These are phyloP conservation scores for Girardia tigrina DNA, from an alignment of 2,888 invertebrate genomes.

Conservation along the genomic window DNA sequence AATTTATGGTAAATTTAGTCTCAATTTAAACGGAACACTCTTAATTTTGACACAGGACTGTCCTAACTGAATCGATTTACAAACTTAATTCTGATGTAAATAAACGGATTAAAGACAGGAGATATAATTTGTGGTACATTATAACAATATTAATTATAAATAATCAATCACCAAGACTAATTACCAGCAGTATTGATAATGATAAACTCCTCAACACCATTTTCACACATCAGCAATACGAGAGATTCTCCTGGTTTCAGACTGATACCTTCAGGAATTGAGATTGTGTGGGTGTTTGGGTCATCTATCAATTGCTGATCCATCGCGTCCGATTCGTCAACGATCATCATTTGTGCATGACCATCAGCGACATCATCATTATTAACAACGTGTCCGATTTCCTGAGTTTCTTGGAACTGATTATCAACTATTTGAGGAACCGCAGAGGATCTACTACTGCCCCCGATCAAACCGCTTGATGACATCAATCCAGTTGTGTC, in stretches of 20 bases:
- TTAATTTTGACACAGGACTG: too few relatives aligned
- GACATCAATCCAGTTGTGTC: background rate
- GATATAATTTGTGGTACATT: too few relatives aligned
- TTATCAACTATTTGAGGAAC: background rate
- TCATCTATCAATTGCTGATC: conserved; percentile 3
- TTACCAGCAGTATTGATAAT: background rate
- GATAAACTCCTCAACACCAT: background rate
- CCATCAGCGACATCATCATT: background rate
- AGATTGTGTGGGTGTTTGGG: background rate
- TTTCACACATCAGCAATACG: background rate
- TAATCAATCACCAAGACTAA: too few relatives aligned
- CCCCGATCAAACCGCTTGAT: too few relatives aligned
- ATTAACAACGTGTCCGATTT: background rate
- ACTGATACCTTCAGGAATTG: background rate
- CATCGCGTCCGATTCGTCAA: background rate
- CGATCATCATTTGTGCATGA: conserved; percentile 23
- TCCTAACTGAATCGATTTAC: too few relatives aligned
- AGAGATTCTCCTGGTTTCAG: conserved; percentile 4
- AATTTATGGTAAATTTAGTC: too few relatives aligned
- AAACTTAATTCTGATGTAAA: too few relatives aligned
- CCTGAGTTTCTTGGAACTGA: background rate
- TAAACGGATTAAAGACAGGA: too few relatives aligned
- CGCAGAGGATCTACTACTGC: background rate
- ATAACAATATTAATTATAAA: too few relatives aligned
- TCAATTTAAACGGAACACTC: too few relatives aligned